Percentiles rank a stretch among this genome's conserved stretches.
Conservation (phyloP, 2,797 vertebrate species). For the Tinamus major region DNA sequence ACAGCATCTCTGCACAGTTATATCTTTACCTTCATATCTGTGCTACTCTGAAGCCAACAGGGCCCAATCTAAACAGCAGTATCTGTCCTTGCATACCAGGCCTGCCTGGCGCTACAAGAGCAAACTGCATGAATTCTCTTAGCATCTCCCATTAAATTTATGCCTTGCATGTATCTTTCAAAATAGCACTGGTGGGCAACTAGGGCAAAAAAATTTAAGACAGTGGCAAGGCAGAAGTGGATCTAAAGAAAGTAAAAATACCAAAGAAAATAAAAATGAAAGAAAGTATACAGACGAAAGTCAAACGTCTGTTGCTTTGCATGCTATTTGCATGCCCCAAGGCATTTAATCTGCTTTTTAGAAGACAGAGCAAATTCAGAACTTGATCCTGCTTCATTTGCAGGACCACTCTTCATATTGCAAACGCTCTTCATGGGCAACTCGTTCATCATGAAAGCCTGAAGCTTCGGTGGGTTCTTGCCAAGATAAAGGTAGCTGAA, state of each 20-base stretch:
- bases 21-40: background rate
- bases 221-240: background rate
- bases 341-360: background rate
- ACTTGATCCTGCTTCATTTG: background rate
- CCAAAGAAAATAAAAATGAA: background rate
- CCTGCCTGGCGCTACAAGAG: background rate
- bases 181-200: background rate
- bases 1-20: background rate
- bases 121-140: background rate
- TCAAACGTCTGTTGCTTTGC: background rate
- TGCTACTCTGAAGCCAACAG: background rate
- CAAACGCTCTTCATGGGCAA: conserved; percentile 9
- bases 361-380: background rate
- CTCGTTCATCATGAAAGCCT: background rate
- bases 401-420: background rate
- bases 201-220: background rate
- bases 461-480: background rate
- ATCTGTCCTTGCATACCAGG: no score
- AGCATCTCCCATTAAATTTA: background rate
- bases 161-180: background rate
- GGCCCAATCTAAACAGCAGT: accelerated
- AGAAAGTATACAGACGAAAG: background rate
- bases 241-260: background rate
- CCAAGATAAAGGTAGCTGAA: conserved; percentile 26
- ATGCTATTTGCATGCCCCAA: background rate